These are phyloP conservation scores for Cynopterus sphinx DNA, from an alignment of 2,797 vertebrate species.

Conservation along the genomic window DNA sequence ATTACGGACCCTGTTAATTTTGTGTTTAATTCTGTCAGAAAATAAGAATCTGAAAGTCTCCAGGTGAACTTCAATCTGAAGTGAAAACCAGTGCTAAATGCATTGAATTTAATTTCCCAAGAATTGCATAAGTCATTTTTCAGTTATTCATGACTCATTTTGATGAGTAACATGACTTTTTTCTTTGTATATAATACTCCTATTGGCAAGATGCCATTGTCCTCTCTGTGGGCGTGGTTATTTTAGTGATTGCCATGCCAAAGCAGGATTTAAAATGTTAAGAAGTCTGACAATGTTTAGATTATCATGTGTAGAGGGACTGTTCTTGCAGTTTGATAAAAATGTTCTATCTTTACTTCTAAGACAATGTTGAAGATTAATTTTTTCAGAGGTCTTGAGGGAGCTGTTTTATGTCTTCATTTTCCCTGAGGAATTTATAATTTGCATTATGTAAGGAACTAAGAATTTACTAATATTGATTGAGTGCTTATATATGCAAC, in stretches of 20 bases:
- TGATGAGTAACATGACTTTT: not conserved
- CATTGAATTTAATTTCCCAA: not conserved
- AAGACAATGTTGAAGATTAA: constrained; percentile 26
- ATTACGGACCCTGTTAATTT: not conserved
- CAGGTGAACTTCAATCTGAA: not conserved
- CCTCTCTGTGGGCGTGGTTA: not conserved
- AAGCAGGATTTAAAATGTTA: not conserved
- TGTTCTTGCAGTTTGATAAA: constrained; percentile 37
- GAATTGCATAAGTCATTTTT: not conserved
- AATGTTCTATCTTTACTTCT: constrained; percentile 47
- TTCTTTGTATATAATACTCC: constrained; percentile 8
- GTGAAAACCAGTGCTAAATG: not conserved
- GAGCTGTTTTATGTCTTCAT: constrained; percentile 49
- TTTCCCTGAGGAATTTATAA: constrained; percentile 33
- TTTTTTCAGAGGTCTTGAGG: not conserved
- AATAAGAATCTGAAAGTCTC: not conserved
- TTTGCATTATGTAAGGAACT: constrained; percentile 27
- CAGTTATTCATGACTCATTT: not conserved
- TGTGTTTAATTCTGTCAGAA: not conserved
- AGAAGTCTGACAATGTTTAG: constrained; percentile 49
- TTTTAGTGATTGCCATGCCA: not conserved
- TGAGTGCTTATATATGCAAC: not conserved
- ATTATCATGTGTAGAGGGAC: not conserved
- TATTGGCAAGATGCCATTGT: not conserved
- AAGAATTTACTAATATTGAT: not conserved